Conservation (phyloP, 2,113 vertebrate genomes). For the Zapornia atra region DNA sequence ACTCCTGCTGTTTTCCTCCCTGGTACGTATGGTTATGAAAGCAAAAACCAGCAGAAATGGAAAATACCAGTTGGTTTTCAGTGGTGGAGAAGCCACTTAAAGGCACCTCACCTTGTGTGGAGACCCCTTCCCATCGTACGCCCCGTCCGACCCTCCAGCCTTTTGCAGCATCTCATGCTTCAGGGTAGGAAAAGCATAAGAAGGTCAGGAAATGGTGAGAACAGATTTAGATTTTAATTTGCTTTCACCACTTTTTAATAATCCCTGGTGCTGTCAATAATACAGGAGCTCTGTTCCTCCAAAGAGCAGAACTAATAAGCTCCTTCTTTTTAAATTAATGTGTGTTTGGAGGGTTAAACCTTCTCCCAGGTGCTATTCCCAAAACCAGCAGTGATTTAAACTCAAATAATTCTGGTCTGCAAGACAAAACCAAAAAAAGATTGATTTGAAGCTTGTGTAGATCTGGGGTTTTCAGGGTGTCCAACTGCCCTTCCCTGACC, state of each 20-base stretch:
- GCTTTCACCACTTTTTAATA: not conserved
- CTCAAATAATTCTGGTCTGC: not conserved
- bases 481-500: not conserved
- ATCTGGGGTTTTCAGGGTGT: not conserved
- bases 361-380: not conserved
- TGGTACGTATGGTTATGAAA: not conserved
- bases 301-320: not conserved
- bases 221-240: conserved; percentile 6
- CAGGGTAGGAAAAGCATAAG: not conserved
- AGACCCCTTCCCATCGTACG: not conserved
- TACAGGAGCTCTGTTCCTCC: not conserved
- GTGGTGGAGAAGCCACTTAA: not conserved
- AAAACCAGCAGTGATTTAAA: not conserved
- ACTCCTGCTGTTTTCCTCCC: not conserved
- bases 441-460: not conserved
- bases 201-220: not conserved
- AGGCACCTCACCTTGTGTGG: not conserved
- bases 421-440: not conserved
- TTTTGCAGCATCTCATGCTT: not conserved
- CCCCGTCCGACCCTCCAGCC: not conserved
- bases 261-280: not conserved
- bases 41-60: not conserved
- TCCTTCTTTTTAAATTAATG: not conserved
- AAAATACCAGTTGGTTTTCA: not conserved
- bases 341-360: not conserved